Percentiles rank a stretch among this genome's conserved stretches.
phyloP scores from a whole-genome alignment of 2,888 invertebrate genomes.

The Schrankia costaestrigalis region DNA sequence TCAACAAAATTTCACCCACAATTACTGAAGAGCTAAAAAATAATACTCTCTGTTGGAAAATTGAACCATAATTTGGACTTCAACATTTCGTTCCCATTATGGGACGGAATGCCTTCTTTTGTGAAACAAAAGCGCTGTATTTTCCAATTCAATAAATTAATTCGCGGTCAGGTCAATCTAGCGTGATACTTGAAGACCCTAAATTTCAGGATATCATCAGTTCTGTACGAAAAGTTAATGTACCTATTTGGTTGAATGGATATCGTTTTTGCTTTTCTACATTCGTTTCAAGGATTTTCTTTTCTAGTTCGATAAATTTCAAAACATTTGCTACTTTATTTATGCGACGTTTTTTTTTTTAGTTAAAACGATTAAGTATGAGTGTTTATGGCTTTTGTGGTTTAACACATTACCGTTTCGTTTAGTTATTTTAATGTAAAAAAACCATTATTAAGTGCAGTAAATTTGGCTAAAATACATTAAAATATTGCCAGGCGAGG shows the following conservation, averaged over 20 bases:
- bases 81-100: conserved; percentile 8
- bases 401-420: no score
- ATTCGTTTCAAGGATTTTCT: not conserved
- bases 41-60: not conserved
- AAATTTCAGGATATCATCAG: conserved; percentile 43
- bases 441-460: no score
- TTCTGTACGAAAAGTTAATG: conserved; percentile 33
- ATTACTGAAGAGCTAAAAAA: no score
- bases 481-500: no score
- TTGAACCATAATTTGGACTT: conserved; percentile 1
- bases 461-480: no score
- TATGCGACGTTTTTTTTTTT: no score
- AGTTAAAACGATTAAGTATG: no score
- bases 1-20: no score
- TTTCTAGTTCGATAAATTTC: not conserved
- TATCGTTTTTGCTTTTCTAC: conserved; percentile 27
- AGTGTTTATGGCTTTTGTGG: no score
- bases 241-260: conserved; percentile 35
- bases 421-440: no score
- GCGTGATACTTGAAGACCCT: conserved; percentile 45
- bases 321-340: not conserved
- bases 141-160: conserved; percentile 47
- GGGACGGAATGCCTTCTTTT: no score
- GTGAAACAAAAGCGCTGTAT: conserved; percentile 34
- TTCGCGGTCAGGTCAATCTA: conserved; percentile 43